Evolutionary conservation across 2,113 vertebrate species (phyloP).

Genomic region (Platycercus adscitus): DNA sequence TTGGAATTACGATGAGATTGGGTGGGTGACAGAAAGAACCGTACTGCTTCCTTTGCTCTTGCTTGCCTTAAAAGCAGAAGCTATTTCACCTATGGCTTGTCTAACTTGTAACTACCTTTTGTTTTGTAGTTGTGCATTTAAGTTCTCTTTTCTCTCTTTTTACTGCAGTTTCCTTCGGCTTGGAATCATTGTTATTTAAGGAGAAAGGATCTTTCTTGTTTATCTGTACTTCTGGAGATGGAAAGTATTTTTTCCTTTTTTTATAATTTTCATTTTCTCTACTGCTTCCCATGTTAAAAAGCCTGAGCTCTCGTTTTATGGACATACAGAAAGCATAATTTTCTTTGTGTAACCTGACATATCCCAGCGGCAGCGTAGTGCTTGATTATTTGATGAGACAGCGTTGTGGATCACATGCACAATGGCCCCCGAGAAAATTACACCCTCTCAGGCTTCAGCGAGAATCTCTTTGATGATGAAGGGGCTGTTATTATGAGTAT

Average conservation of each 20-base stretch:
- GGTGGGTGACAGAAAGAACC: background rate
- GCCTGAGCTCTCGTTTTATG: constrained; percentile 68
- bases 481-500: constrained; percentile 62
- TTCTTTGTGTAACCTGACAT: constrained; percentile 71
- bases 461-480: constrained; percentile 72
- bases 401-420: constrained; percentile 57
- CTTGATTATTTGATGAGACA: constrained; percentile 71
- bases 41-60: background rate
- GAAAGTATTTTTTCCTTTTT: background rate
- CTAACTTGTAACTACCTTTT: constrained; percentile 58
- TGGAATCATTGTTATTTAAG: constrained; percentile 58
- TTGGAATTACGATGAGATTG: background rate
- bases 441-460: constrained; percentile 41
- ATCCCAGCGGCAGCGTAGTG: constrained; percentile 47
- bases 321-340: constrained; percentile 62
- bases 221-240: constrained; percentile 19
- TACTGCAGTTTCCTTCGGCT: constrained; percentile 23
- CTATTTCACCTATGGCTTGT: constrained; percentile 8
- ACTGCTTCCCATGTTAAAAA: constrained; percentile 62
- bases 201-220: constrained; percentile 34
- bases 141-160: constrained; percentile 58
- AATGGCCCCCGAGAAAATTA: constrained; percentile 46
- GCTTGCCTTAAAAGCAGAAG: constrained; percentile 62
- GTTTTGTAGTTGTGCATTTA: constrained; percentile 40
- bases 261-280: background rate